These are phyloP conservation scores for Palloptera scutellata DNA, from an alignment of 2,888 invertebrate species.

Conservation along the genomic window DNA sequence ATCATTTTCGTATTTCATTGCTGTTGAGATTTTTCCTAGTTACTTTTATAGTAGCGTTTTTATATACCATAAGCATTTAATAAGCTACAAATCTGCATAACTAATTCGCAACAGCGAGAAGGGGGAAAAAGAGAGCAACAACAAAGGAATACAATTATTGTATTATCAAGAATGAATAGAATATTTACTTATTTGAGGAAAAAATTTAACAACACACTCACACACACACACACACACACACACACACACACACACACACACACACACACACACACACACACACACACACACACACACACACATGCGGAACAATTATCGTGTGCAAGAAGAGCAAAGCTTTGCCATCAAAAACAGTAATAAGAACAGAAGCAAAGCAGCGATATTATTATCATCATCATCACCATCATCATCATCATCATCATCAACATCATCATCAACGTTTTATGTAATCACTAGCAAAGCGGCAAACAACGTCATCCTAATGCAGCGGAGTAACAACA, in stretches of 20 bases:
- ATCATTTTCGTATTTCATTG: too few relatives aligned
- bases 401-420: constrained; percentile 10
- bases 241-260: too few relatives aligned
- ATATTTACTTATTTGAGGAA: too few relatives aligned
- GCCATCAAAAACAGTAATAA: constrained; percentile 22
- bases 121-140: constrained; percentile 25
- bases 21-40: not conserved
- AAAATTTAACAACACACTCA: too few relatives aligned
- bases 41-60: constrained; percentile 14
- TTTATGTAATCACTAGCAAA: not conserved
- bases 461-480: not conserved
- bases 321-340: constrained; percentile 31
- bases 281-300: too few relatives aligned
- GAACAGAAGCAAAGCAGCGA: not conserved
- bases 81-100: constrained; percentile 31
- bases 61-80: constrained; percentile 14
- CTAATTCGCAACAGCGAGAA: constrained; percentile 19
- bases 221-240: too few relatives aligned
- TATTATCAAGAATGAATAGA: too few relatives aligned
- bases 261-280: too few relatives aligned
- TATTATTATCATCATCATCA: not conserved
- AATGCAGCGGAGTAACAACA: constrained; percentile 3
- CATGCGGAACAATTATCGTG: constrained; percentile 29
- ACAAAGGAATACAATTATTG: not conserved
- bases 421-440: not conserved